phyloP scores from a whole-genome alignment of 2,113 vertebrate species.

The Lasiurus borealis region DNA sequence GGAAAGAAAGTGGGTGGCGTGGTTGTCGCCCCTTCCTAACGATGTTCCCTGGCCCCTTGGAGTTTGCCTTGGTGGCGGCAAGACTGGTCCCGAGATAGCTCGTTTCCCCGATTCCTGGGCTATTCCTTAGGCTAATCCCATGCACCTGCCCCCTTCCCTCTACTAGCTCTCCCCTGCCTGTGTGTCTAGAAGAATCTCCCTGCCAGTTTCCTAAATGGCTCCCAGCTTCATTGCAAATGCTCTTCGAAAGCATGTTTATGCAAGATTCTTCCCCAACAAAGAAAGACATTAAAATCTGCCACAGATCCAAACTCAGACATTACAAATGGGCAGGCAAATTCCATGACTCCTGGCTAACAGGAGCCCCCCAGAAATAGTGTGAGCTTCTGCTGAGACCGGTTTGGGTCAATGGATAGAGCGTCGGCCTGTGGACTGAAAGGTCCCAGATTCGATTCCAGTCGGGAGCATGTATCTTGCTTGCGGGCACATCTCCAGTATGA shows the following conservation, averaged over 20 bases:
- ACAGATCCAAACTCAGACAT: neutral
- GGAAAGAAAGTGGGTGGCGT: neutral
- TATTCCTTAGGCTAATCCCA: neutral
- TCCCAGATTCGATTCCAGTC: too few species aligned
- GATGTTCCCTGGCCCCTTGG: neutral
- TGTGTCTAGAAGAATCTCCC: neutral
- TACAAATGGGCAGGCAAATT: neutral
- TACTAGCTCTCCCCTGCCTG: neutral
- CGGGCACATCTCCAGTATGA: too few species aligned
- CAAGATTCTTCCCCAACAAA: neutral
- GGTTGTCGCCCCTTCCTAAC: neutral
- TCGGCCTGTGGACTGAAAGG: too few species aligned
- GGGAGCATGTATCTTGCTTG: too few species aligned
- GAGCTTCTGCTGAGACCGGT: too few species aligned
- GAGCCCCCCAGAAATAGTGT: neutral
- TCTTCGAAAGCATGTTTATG: neutral
- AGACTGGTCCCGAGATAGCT: neutral
- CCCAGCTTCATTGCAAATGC: neutral
- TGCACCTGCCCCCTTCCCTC: neutral
- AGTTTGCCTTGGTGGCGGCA: neutral
- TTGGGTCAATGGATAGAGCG: too few species aligned
- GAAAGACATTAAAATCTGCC: neutral
- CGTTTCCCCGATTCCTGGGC: neutral
- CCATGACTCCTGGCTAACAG: neutral
- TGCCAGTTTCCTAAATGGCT: conserved; percentile 17